Evolutionary conservation across 1,140 invertebrate genomes (phyloP).

Genomic region (Drosophila seguyi): DNA sequence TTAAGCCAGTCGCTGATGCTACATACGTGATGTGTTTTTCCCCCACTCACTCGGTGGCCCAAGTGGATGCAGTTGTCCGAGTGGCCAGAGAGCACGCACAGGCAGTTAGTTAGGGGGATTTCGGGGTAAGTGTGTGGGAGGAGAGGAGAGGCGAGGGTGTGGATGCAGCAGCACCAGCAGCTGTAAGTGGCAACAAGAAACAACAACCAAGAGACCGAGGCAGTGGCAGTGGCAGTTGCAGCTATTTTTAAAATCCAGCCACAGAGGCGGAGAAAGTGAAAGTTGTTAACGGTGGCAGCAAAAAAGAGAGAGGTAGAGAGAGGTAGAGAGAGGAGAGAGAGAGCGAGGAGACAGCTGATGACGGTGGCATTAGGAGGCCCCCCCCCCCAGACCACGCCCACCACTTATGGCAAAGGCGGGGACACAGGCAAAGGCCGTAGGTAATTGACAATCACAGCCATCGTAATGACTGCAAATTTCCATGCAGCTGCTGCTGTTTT

Average conservation of each 20-base stretch:
- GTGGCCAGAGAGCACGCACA: constrained; percentile 51
- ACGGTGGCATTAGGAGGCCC: constrained; percentile 32
- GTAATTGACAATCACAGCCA: constrained; percentile 47
- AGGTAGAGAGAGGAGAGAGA: background rate
- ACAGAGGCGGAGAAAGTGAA: constrained; percentile 67
- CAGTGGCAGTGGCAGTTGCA: constrained; percentile 5
- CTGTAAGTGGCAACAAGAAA: constrained; percentile 32
- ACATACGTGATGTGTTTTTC: constrained; percentile 25
- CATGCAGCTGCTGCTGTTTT: constrained; percentile 27
- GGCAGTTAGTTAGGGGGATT: constrained; percentile 37
- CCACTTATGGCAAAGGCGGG: constrained; percentile 38
- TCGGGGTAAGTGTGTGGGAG: background rate
- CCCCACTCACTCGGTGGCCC: constrained; percentile 32
- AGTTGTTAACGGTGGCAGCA: constrained; percentile 59
- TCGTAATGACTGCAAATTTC: constrained; percentile 52
- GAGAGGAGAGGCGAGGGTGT: constrained; percentile 1
- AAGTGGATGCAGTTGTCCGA: constrained; percentile 37
- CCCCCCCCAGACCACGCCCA: constrained; percentile 69
- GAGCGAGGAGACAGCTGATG: too few species aligned
- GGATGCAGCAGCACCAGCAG: constrained; percentile 18
- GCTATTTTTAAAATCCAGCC: constrained; percentile 56
- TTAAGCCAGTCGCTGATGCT: constrained; percentile 8
- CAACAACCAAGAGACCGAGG: constrained; percentile 14
- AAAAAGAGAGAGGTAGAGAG: background rate
- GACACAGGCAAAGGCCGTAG: background rate